Evolutionary conservation across 1,140 invertebrate species (phyloP).

Genomic region (Babylonia areolata): DNA sequence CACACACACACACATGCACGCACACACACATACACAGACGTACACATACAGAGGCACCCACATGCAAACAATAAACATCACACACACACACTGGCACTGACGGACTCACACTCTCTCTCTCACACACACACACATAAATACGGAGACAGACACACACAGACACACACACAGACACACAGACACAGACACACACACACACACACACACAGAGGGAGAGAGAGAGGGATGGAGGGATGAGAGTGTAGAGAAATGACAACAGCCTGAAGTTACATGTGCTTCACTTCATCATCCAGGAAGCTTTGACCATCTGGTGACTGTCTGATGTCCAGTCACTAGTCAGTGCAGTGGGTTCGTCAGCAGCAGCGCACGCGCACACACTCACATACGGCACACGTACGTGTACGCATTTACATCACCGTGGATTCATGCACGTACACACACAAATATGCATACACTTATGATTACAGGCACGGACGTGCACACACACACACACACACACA

Average conservation of each 20-base stretch:
- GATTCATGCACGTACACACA: neutral
- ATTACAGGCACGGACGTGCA: too few species aligned
- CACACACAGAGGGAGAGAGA: neutral
- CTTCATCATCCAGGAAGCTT: too few species aligned
- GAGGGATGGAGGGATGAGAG: too few species aligned
- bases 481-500: constrained; percentile 19
- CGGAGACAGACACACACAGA: neutral
- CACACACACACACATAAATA: constrained; percentile 10
- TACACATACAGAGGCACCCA: constrained; percentile 19
- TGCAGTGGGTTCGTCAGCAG: too few species aligned
- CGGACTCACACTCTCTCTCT: neutral
- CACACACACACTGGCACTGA: constrained; percentile 26
- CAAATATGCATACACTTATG: neutral
- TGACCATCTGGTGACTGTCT: too few species aligned
- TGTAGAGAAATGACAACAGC: too few species aligned
- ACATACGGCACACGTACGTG: too few species aligned
- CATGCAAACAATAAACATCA: too few species aligned
- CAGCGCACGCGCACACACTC: too few species aligned
- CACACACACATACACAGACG: neutral
- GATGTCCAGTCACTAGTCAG: too few species aligned
- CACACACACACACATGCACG: neutral
- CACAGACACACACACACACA: neutral
- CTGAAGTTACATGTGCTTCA: too few species aligned
- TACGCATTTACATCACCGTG: neutral
- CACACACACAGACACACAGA: constrained; percentile 1